A percentile compares a stretch with the other conserved stretches of the same genome.
Conservation (phyloP, 2,113 vertebrate species). For the Hemiscyllium ocellatum region DNA sequence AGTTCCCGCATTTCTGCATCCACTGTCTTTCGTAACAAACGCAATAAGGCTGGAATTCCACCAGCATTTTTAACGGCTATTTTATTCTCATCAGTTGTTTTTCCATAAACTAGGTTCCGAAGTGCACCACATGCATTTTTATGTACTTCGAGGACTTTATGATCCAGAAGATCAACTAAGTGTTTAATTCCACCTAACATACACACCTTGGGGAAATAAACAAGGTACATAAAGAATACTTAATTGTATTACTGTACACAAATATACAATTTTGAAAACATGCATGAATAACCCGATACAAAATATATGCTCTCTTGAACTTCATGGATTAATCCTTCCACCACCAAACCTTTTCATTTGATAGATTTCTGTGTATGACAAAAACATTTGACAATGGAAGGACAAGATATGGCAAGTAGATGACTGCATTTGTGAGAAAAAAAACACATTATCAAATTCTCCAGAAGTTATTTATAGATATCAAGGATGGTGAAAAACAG, state of each 20-base stretch:
- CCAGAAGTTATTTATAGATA: background rate
- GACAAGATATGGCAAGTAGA: background rate
- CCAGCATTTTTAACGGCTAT: constrained; percentile 85
- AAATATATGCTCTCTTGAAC: background rate
- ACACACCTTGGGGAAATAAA: constrained; percentile 66
- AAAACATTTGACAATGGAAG: background rate
- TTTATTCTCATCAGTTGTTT: constrained; percentile 93
- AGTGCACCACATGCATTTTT: constrained; percentile 88
- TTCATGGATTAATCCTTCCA: background rate
- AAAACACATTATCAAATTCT: background rate
- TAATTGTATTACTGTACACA: background rate
- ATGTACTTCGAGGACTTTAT: constrained; percentile 90
- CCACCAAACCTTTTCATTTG: background rate
- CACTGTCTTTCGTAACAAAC: constrained; percentile 81
- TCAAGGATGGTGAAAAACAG: background rate
- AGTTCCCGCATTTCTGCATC: constrained; percentile 90
- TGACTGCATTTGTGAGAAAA: background rate
- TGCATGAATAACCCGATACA: background rate
- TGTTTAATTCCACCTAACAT: constrained; percentile 88
- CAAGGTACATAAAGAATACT: background rate
- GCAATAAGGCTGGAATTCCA: constrained; percentile 82
- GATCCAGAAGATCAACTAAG: constrained; percentile 88
- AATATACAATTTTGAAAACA: background rate
- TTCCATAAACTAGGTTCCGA: constrained; percentile 90
- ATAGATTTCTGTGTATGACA: background rate